Base-by-base conservation (phyloP, 2,113 vertebrate species). In the Cranoglanis bouderius region DNA sequence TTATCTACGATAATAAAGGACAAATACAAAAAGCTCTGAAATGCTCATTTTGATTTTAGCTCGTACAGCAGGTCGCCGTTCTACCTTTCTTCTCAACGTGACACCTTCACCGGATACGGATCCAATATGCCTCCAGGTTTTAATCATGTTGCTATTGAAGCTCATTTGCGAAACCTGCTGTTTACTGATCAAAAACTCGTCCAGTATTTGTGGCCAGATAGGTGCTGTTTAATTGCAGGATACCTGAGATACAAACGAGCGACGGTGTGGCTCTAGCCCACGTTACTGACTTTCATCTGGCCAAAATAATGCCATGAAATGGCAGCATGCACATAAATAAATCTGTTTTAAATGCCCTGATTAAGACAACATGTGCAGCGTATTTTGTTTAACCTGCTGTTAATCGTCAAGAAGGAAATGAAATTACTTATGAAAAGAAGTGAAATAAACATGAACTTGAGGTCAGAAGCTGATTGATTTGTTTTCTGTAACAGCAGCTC, bases 111-210 rank as follows among this genome's bases (percentile, higher is more conserved):
- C 21, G 9, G 29, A n/a, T 8, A 21, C 72, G 8, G 46, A 80
- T 32, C 26, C 46, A 1, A 81, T 2, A 81, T 16, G 26, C 78
- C 29, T 18, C 3, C 13, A 3, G 1, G 6, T 80, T 80, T 51
- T 81, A n/a, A 40, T 65, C 40, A 46, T 46, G 38, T 46, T 14
- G 26, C 40, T n/a, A n/a, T 46, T 81, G 38, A 32, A 90, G 87
- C 82, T 91, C 61, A 85, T 87, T 88, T 88, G 75, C 55, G 85
- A 90, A 87, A 90, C 92, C 91, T 8, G 38, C 14, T 40, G 86
- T 87, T 82, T 83, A 9, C 85, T 82, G 85, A 93, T 90, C 74
- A 92, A 87, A 91, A 88, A 55, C 55, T 55, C 26, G 80, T 85
- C 92, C 86, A 88, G 85, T 88, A 59, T 49, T 81, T 53, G 59